phyloP scores from a whole-genome alignment of 2,888 invertebrate genomes.

The Limnephilus rhombicus region DNA sequence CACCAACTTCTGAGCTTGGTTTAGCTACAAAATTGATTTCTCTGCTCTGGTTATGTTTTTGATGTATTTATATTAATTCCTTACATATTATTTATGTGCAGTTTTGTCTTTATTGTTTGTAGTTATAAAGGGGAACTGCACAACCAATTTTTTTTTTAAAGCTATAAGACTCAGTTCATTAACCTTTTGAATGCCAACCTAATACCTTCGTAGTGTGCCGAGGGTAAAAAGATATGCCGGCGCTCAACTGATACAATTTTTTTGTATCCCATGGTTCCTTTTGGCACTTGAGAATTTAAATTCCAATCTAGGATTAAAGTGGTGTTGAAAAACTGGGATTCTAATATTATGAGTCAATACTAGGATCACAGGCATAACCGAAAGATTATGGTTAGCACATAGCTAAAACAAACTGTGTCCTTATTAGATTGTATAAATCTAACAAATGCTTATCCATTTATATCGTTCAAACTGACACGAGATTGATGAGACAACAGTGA shows the following conservation, averaged over 20 bases:
- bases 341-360: background rate
- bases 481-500: background rate
- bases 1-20: background rate
- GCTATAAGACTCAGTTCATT: no score
- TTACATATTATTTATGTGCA: no score
- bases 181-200: no score
- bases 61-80: background rate
- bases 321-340: background rate
- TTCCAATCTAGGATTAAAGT: background rate
- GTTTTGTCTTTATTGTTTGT: no score
- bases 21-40: background rate
- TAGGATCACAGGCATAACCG: background rate
- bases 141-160: no score
- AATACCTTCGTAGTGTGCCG: no score
- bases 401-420: background rate
- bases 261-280: no score
- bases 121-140: background rate
- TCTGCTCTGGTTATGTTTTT: background rate
- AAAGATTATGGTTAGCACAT: background rate
- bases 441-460: slow-evolving; percentile 1
- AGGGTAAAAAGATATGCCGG: no score
- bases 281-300: no score
- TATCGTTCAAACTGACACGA: background rate
- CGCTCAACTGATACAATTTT: no score
- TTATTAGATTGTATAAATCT: background rate